Base-by-base conservation (phyloP, 2,888 invertebrate genomes). In the Dinocampus coccinellae region DNA sequence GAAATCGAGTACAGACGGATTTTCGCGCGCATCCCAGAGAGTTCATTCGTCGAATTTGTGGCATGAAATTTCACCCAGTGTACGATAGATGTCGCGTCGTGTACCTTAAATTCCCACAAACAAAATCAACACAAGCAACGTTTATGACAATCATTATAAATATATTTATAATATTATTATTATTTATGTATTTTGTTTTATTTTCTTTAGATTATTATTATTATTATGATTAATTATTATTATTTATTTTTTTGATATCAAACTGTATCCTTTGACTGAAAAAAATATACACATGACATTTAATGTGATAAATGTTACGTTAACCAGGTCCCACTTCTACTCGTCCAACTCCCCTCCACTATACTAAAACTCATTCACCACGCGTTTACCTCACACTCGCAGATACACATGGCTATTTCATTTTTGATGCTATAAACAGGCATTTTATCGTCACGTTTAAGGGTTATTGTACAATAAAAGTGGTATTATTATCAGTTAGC, bases 391-490 rank as follows among this genome's bases (percentile, higher is more conserved):
- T n/a, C n/a, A n/a, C 66, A 67, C 70, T 58, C 39, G 62, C 74
- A 69, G 68, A 76, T 69, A 77, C 78, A 80, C 80, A 80, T 77
- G 81, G 80, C 79, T 81, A 82, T 85, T 85, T 86, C 84, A 85
- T 86, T 85, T 85, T 84, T 84, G 82, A 84, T 82, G 85, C 78
- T 80, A 80, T 85, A 85, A 85, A 85, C 81, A 81, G 82, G 67
- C 79, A 81, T 84, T 87, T 87, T 87, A 87, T 86, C 83, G 84
- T 76, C 80, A 76, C 83, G 83, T 85, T 86, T 85, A 85, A 87
- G 84, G 85, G 85, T 87, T 87, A 87, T 86, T 84, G 87, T 85
- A 86, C 84, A 84, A 87, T 87, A 87, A 87, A 87, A 85, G 83
- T 82, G 83, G 85, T 81, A 84, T 87, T 87, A 87, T 86, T 87